Conservation (phyloP, 2,797 vertebrate genomes). For the Microchirus variegatus region DNA sequence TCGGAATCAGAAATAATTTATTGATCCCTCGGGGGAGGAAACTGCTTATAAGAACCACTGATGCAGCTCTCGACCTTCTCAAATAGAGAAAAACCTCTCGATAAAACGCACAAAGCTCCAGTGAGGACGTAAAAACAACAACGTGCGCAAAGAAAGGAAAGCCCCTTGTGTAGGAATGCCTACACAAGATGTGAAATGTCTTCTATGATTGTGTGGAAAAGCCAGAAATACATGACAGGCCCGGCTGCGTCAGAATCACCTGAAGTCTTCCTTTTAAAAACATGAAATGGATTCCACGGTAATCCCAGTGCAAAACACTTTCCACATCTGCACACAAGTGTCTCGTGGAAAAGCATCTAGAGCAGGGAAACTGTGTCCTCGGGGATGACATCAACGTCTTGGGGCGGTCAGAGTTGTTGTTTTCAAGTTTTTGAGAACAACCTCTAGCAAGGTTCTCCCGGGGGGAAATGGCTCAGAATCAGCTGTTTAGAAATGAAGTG, state of each 20-base stretch:
- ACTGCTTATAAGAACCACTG: not conserved
- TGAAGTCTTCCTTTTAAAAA: conserved; percentile 1
- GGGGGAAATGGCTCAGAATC: not conserved
- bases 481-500: conserved; percentile 1
- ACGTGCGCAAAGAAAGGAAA: not conserved
- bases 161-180: no score
- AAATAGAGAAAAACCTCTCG: not conserved
- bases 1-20: no score
- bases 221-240: not conserved
- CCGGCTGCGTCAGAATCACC: not conserved
- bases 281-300: not conserved
- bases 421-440: not conserved
- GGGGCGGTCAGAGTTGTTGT: not conserved
- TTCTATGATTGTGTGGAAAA: no score
- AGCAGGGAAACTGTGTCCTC: not conserved
- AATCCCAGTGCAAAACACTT: not conserved
- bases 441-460: not conserved
- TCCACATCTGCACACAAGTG: not conserved
- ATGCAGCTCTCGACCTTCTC: conserved; percentile 1
- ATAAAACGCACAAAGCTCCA: not conserved
- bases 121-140: not conserved
- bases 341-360: not conserved
- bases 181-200: no score
- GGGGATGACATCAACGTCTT: not conserved
- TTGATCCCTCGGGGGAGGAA: no score